Conservation (phyloP, 2,797 vertebrate species). For the Poecilia picta region DNA sequence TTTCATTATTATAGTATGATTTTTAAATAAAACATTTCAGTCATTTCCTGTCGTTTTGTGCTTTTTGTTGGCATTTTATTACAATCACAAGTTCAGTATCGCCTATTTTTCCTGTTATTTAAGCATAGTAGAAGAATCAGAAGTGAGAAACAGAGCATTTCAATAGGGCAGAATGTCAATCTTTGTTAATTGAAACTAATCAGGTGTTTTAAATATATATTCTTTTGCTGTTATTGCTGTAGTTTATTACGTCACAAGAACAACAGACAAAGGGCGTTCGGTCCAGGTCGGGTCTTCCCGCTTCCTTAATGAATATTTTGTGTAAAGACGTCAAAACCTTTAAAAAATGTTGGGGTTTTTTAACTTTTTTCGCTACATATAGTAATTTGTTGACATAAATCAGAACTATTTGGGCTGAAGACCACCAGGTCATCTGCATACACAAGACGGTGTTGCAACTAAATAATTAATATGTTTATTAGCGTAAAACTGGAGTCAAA, state of each 20-base stretch:
- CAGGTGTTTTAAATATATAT: background rate
- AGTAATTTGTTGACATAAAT: background rate
- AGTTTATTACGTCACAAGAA: constrained; percentile 18
- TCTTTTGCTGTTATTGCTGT: constrained; percentile 23
- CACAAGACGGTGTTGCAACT: background rate
- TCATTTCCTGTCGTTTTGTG: background rate
- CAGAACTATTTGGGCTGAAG: background rate
- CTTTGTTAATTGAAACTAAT: background rate
- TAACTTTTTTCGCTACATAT: background rate
- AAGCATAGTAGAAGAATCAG: background rate
- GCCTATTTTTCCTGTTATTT: background rate
- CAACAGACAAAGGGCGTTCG: background rate
- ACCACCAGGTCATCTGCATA: background rate
- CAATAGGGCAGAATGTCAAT: background rate
- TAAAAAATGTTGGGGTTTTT: too few relatives aligned
- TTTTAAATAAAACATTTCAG: constrained; percentile 5
- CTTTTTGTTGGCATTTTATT: background rate
- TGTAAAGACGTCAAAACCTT: background rate
- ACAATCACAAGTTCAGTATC: background rate
- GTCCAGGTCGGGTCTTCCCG: background rate
- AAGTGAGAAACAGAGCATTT: background rate
- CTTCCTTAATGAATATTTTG: background rate
- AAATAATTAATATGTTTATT: background rate
- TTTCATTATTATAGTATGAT: background rate
- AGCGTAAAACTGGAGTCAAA: background rate